phyloP scores from a whole-genome alignment of 1,140 invertebrate genomes.

The Trachymyrmex septentrionalis region DNA sequence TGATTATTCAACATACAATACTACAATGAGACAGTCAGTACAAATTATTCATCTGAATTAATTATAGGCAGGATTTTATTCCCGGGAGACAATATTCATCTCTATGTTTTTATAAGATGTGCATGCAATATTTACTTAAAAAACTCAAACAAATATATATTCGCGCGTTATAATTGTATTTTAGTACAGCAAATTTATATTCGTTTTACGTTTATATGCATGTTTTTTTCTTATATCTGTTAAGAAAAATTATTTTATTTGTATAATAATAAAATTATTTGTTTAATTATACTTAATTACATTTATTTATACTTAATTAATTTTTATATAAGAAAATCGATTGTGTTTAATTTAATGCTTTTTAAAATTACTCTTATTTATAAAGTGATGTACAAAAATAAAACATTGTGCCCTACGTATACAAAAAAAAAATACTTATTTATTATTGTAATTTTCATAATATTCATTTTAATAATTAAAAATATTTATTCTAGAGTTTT shows the following conservation, averaged over 20 bases:
- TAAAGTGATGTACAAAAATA: neutral
- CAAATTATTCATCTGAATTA: constrained; percentile 28
- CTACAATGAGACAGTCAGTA: constrained; percentile 12
- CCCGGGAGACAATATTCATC: neutral
- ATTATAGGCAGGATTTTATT: constrained; percentile 35
- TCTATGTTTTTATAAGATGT: neutral
- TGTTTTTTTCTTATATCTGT: neutral
- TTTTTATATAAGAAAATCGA: no score
- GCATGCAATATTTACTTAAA: neutral
- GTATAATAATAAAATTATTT: neutral
- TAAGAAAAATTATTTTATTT: neutral
- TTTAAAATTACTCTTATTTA: neutral
- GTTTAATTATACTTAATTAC: neutral
- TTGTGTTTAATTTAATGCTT: neutral
- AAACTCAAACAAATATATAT: neutral
- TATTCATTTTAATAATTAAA: neutral
- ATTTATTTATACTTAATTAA: no score
- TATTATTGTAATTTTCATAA: neutral
- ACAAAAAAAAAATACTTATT: neutral
- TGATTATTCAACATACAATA: constrained; percentile 42
- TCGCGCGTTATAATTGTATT: neutral
- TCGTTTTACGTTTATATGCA: neutral
- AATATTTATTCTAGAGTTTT: neutral
- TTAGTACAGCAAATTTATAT: neutral
- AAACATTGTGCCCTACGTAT: neutral